Percentiles rank a stretch among this genome's conserved stretches.
Conservation (phyloP, 2,113 vertebrate genomes). For the Lepisosteus oculatus region DNA sequence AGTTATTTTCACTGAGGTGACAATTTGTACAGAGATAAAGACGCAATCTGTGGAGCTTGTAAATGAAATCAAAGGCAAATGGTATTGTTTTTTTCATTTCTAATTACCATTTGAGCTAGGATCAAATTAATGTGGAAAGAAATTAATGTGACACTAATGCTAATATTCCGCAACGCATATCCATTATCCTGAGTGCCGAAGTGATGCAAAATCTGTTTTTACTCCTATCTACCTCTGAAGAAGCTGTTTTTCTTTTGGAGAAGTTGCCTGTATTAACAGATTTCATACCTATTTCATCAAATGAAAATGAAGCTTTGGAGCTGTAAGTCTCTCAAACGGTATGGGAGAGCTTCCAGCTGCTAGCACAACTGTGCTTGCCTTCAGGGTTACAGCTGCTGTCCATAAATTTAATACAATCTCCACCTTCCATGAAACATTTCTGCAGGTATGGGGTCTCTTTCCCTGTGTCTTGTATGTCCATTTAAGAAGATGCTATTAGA, state of each 20-base stretch:
- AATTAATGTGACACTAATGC: too few species aligned
- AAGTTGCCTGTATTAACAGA: background rate
- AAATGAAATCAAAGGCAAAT: conserved; percentile 8
- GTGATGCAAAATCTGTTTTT: background rate
- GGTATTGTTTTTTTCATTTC: conserved; percentile 3
- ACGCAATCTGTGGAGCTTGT: conserved; percentile 18
- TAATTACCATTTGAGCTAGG: conserved; percentile 16
- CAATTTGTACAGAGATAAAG: conserved; percentile 21
- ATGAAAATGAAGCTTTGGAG: background rate
- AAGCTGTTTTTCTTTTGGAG: background rate
- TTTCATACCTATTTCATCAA: background rate
- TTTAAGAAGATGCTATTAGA: background rate
- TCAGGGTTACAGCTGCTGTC: background rate
- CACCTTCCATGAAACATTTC: background rate
- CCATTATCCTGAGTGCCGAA: background rate
- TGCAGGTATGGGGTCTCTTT: background rate
- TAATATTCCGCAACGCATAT: background rate
- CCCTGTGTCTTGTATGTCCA: background rate
- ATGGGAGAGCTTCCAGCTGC: background rate
- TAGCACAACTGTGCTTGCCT: background rate
- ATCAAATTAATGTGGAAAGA: background rate
- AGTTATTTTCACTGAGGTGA: conserved; percentile 18
- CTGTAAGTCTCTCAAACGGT: background rate
- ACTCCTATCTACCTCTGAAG: too few species aligned
- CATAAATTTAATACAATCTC: background rate